Percentiles rank a stretch among this genome's conserved stretches.
phyloP scores from a whole-genome alignment of 23 tunicate genomes.

The Trididemnum miniatum region DNA sequence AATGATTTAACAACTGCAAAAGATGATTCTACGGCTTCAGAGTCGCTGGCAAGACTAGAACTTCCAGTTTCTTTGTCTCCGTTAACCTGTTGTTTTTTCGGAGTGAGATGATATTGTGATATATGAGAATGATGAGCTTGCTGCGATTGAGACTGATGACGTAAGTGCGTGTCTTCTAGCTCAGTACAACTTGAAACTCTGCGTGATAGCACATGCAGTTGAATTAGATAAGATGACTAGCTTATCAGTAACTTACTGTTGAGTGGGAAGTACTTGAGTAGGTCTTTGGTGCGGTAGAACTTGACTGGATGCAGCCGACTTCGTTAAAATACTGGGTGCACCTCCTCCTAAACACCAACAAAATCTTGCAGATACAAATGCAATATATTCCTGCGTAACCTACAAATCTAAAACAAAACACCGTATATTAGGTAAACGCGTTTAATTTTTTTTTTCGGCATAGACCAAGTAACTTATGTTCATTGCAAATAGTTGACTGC shows the following conservation, averaged over 20 bases:
- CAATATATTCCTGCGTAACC: too few species aligned
- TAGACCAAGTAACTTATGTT: too few species aligned
- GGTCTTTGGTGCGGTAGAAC: slow-evolving; percentile 9
- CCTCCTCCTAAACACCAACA: too few species aligned
- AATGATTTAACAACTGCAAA: too few species aligned
- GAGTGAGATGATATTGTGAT: background rate
- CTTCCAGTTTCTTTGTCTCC: too few species aligned
- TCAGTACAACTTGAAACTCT: background rate
- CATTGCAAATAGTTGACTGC: too few species aligned
- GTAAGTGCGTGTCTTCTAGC: background rate
- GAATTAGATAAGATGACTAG: background rate
- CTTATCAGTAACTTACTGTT: slow-evolving; percentile 14
- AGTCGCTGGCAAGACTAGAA: too few species aligned
- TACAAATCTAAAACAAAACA: too few species aligned
- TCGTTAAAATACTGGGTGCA: slow-evolving; percentile 38
- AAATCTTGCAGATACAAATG: too few species aligned
- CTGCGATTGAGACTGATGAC: background rate
- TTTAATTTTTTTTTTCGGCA: too few species aligned
- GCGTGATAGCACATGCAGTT: background rate
- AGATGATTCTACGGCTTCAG: too few species aligned
- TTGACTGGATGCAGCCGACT: slow-evolving; percentile 49
- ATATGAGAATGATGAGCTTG: background rate
- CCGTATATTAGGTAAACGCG: too few species aligned
- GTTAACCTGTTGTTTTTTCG: background rate
- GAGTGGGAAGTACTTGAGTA: slow-evolving; percentile 47